Evolutionary conservation across 92 coral and sea anemone genomes (phyloP).

Genomic region (Hydrozoanthus gracilis): DNA sequence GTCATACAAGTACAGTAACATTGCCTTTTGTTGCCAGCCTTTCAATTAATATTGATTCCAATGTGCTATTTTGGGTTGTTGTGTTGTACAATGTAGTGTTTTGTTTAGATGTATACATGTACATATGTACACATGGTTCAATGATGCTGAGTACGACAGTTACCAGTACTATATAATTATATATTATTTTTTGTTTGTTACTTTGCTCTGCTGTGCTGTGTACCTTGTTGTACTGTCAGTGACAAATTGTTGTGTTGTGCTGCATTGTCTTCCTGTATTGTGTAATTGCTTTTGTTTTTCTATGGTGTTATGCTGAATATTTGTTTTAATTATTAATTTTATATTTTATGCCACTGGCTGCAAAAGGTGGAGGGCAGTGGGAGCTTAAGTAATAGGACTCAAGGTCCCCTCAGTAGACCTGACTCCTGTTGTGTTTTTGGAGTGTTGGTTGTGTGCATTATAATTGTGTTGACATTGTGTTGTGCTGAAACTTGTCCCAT

Average conservation of each 20-base stretch:
- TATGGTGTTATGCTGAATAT: constrained; percentile 1
- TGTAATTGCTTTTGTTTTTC: background rate
- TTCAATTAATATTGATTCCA: background rate
- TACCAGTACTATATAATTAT: background rate
- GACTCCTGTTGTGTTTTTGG: constrained; percentile 16
- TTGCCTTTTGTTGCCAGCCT: background rate
- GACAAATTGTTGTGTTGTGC: constrained; percentile 4
- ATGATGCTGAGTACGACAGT: background rate
- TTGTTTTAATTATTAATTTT: constrained; percentile 9
- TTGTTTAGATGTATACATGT: background rate
- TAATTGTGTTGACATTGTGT: constrained; percentile 1
- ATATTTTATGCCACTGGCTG: constrained; percentile 15
- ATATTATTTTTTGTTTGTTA: background rate
- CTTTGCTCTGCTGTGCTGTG: background rate
- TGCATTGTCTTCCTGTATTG: constrained; percentile 5
- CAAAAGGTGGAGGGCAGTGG: constrained; percentile 16
- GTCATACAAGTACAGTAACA: background rate
- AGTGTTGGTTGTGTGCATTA: constrained; percentile 15
- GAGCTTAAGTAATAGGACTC: constrained; percentile 12
- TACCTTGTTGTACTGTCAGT: background rate
- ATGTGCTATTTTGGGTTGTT: background rate
- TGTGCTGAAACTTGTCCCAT: background rate
- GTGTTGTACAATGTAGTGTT: background rate
- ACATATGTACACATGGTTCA: background rate
- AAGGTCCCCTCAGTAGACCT: constrained; percentile 18